Base-by-base conservation (phyloP, 92 coral and sea anemone genomes). In the Porites divaricata region DNA sequence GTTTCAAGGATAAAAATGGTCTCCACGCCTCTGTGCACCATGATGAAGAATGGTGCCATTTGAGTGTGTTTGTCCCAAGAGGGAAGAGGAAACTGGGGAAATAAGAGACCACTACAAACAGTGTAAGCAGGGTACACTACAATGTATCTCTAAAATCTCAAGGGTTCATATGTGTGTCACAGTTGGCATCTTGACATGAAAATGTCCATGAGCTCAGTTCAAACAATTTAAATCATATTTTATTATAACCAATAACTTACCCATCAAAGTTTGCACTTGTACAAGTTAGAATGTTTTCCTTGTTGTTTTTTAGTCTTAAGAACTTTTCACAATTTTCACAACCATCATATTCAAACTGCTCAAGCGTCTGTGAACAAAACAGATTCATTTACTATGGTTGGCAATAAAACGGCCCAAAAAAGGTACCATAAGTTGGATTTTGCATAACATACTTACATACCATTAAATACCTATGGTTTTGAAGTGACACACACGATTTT, bases 211-310 rank as follows among this genome's bases (percentile, higher is more conserved):
- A 23, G 9, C 12, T 1, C 5, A 12, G 16, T 1, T 41, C 28
- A 25, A 19, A 14, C 48, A 14, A 19, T 2, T 9, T 77, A 35
- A 35, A 35, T 35, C 4, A 35, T 4, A 35, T 35, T 6, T 35
- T 35, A 4, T 10, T 19, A 22, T 54, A 26, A 7, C n/a, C 2
- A 88, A 21, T 54, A 19, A 80, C 96, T 84, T 95, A 96, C 99
- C 99, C 99, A 88, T 96, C 99, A 92, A 95, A 96, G 65, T 96
- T 96, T 53, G 99, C 93, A 90, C 99, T 97, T 41, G 99, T 97
- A 89, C 96, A 97, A 65, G 85, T 81, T 14, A 95, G 86, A 35
- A 97, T 95, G 57, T 91, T 97, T 63, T 97, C 99, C 84, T 94
- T 97, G 90, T 95, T 97, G 88, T 95, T 95, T 67, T 97, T 97